These are phyloP conservation scores for Falco rusticolus DNA, from an alignment of 2,797 vertebrate genomes.

Conservation along the genomic window DNA sequence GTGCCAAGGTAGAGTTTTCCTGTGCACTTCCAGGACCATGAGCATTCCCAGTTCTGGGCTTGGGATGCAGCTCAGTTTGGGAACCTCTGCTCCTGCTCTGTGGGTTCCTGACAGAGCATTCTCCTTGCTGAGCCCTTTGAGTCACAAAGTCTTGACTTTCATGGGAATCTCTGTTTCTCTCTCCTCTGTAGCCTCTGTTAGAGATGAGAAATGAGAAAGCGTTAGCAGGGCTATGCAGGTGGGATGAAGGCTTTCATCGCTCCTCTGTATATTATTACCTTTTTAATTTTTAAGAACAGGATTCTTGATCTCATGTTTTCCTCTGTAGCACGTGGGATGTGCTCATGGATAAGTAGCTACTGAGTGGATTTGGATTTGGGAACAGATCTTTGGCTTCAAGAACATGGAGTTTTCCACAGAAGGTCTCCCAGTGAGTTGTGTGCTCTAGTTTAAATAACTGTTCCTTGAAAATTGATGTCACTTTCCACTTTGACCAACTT, in stretches of 20 bases:
- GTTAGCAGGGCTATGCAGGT: background rate
- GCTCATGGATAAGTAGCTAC: background rate
- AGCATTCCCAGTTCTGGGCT: background rate
- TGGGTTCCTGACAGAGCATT: background rate
- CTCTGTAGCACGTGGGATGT: background rate
- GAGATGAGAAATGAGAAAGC: background rate
- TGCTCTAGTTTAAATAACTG: background rate
- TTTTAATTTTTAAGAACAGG: background rate
- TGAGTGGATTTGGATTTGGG: background rate
- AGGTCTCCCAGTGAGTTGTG: background rate
- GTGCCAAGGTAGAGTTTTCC: background rate
- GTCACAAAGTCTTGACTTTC: background rate
- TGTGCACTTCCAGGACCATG: background rate
- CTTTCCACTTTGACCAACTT: background rate
- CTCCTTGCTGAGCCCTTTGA: background rate
- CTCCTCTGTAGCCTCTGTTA: background rate
- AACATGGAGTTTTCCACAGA: background rate
- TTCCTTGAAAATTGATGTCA: background rate
- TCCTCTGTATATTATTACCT: background rate
- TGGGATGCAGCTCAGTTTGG: background rate
- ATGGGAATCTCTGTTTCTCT: background rate
- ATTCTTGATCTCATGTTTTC: background rate
- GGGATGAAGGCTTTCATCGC: background rate
- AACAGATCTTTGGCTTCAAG: background rate
- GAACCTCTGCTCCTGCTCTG: background rate